phyloP scores from a whole-genome alignment of 2,888 invertebrate genomes.

The Dimorphilus gyrociliatus region DNA sequence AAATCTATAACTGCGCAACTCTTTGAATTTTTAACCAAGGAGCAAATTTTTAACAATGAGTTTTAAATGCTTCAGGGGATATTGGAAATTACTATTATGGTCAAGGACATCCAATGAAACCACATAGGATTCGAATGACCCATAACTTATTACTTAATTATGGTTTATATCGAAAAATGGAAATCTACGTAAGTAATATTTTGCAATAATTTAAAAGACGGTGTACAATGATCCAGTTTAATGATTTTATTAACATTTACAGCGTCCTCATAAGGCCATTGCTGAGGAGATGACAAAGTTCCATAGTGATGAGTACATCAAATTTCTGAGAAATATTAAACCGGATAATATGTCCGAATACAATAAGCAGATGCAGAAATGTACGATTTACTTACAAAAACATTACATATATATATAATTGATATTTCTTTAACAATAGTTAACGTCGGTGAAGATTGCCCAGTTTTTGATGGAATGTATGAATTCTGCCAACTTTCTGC shows the following conservation, averaged over 20 bases:
- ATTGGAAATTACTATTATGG: constrained; percentile 99
- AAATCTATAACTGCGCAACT: too few species aligned
- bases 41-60: neutral
- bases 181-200: constrained; percentile 68
- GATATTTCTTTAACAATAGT: constrained; percentile 30
- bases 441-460: constrained; percentile 98
- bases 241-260: constrained; percentile 18
- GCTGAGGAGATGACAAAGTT: constrained; percentile 99
- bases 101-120: constrained; percentile 97
- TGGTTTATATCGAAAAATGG: constrained; percentile 92
- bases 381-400: constrained; percentile 43
- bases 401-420: constrained; percentile 3
- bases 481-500: constrained; percentile 98
- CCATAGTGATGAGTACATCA: constrained; percentile 95
- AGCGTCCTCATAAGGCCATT: constrained; percentile 95
- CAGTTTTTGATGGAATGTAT: constrained; percentile 96
- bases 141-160: constrained; percentile 89
- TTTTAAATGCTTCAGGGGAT: too few species aligned
- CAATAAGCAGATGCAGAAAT: constrained; percentile 88
- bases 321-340: constrained; percentile 80
- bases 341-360: constrained; percentile 98
- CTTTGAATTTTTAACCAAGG: too few species aligned
- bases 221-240: neutral
- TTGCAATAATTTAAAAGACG: too few species aligned
- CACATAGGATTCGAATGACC: constrained; percentile 95